phyloP scores from a whole-genome alignment of 2,797 vertebrate genomes.

The Bucorvus abyssinicus region DNA sequence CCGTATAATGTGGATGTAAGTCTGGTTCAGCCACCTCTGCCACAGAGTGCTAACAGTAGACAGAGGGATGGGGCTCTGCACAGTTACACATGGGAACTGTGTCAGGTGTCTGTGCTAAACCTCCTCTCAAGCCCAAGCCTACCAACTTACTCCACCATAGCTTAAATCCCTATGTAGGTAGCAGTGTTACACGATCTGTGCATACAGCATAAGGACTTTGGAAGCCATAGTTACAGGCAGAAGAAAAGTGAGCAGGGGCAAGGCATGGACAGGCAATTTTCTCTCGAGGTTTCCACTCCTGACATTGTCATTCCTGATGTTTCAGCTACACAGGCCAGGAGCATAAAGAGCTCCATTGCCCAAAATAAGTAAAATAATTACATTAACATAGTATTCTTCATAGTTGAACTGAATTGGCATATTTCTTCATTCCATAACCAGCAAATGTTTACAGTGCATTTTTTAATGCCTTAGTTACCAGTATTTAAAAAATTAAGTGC shows the following conservation, averaged over 20 bases:
- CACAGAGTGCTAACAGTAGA: accelerated
- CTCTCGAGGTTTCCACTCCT: not conserved
- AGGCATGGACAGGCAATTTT: not conserved
- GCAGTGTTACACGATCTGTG: not conserved
- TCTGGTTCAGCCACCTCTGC: not conserved
- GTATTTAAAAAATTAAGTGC: not conserved
- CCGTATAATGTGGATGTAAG: accelerated
- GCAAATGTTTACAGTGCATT: not conserved
- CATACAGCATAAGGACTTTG: not conserved
- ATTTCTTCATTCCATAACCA: not conserved
- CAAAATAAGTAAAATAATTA: not conserved
- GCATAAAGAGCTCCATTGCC: not conserved
- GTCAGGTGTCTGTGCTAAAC: not conserved
- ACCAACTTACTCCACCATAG: not conserved
- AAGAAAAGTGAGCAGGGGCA: not conserved
- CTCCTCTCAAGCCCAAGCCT: not conserved
- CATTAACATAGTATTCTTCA: not conserved
- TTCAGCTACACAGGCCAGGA: not conserved
- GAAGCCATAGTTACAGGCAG: not conserved
- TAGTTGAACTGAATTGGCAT: not conserved
- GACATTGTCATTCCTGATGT: not conserved
- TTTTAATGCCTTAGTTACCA: not conserved
- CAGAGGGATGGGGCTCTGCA: not conserved
- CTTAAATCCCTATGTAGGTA: accelerated
- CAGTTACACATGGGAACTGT: not conserved